Evolutionary conservation across 2,113 vertebrate species (phyloP).

Genomic region (Conger conger): DNA sequence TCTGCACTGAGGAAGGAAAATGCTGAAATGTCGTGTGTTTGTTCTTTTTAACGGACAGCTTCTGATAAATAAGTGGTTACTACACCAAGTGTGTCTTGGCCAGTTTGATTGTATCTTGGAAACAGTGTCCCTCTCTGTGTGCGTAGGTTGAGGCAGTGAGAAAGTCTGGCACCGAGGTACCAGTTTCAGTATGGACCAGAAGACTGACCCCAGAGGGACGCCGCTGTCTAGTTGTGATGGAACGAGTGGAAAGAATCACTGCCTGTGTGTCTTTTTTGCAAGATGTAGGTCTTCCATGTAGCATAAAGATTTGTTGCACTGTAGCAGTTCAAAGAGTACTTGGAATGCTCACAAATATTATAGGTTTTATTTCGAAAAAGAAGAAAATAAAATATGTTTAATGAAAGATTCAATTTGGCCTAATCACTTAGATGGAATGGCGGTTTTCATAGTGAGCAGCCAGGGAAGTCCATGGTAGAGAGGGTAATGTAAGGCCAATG

Average conservation of each 20-base stretch:
- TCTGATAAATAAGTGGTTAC: too few species aligned
- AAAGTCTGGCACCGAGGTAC: slow-evolving; percentile 66
- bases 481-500: too few species aligned
- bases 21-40: neutral
- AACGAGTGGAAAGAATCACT: slow-evolving; percentile 81
- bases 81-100: neutral
- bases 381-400: too few species aligned
- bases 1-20: neutral
- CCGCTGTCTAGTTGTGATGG: slow-evolving; percentile 74
- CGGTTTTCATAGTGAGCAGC: too few species aligned
- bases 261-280: slow-evolving; percentile 75
- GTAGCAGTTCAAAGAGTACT: too few species aligned
- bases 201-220: slow-evolving; percentile 55
- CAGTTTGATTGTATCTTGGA: neutral
- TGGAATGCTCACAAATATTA: too few species aligned
- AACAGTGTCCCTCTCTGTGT: neutral
- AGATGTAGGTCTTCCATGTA: slow-evolving; percentile 66
- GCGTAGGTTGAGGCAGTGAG: slow-evolving; percentile 76
- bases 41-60: too few species aligned
- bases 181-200: slow-evolving; percentile 77
- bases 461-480: too few species aligned
- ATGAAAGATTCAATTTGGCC: too few species aligned
- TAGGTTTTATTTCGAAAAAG: too few species aligned
- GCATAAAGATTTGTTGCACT: neutral
- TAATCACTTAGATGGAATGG: too few species aligned